Percentiles rank a stretch among this genome's conserved stretches.
phyloP scores from a whole-genome alignment of 2,797 vertebrate genomes.

The Trematocara caparti region DNA sequence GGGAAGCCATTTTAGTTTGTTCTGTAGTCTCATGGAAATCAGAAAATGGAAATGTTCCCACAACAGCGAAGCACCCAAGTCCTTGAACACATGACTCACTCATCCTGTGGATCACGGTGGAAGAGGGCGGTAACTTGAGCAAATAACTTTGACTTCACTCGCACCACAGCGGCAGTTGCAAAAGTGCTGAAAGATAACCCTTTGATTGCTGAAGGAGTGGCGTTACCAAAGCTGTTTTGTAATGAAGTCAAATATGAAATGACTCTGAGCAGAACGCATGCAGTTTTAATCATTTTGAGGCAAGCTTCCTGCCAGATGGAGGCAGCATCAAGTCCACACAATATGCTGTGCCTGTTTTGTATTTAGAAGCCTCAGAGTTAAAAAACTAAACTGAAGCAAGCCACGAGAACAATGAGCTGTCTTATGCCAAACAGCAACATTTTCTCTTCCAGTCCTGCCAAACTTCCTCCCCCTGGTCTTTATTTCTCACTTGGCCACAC shows the following conservation, averaged over 20 bases:
- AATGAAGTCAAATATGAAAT: neutral
- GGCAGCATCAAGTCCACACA: neutral
- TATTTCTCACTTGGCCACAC: constrained; percentile 48
- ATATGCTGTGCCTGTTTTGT: constrained; percentile 13
- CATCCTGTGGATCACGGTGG: constrained; percentile 70
- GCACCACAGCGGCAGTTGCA: constrained; percentile 38
- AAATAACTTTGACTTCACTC: constrained; percentile 53
- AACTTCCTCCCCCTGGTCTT: constrained; percentile 34
- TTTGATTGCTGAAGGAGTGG: constrained; percentile 40
- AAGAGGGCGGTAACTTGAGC: constrained; percentile 68
- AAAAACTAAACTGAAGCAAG: constrained; percentile 52
- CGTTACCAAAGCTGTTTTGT: neutral
- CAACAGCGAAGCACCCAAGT: constrained; percentile 56
- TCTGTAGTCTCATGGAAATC: constrained; percentile 71
- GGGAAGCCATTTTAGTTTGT: constrained; percentile 75
- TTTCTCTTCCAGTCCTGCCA: constrained; percentile 54
- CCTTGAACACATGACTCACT: constrained; percentile 75
- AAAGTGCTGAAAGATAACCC: constrained; percentile 37
- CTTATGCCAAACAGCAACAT: constrained; percentile 74
- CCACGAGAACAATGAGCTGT: constrained; percentile 71
- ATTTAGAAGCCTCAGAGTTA: constrained; percentile 57
- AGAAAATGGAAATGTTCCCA: constrained; percentile 78
- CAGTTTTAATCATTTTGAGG: neutral
- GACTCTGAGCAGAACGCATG: neutral
- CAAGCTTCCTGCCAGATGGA: neutral